Percentiles rank a stretch among this genome's conserved stretches.
Evolutionary conservation across 2,797 vertebrate genomes (phyloP).

Genomic region (Lacerta viridis): DNA sequence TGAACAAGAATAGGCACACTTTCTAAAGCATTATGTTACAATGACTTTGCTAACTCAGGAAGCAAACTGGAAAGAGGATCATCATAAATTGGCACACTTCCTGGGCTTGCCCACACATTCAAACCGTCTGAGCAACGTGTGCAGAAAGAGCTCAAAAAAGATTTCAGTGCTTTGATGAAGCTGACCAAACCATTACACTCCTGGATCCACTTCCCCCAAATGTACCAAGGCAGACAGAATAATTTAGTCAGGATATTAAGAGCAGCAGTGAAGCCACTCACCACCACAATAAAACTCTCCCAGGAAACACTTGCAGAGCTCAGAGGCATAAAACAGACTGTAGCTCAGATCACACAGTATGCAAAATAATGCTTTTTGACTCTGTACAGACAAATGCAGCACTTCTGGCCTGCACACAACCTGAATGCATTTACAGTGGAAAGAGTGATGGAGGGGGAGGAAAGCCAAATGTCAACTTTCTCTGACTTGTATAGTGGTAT

Average conservation of each 20-base stretch:
- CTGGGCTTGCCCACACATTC: constrained; percentile 25
- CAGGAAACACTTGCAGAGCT: constrained; percentile 4
- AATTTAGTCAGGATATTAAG: constrained; percentile 18
- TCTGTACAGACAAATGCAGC: background rate
- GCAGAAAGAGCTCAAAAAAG: constrained; percentile 21
- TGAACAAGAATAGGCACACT: background rate
- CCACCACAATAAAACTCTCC: constrained; percentile 7
- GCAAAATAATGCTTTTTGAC: background rate
- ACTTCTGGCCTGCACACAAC: background rate
- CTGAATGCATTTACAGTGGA: background rate
- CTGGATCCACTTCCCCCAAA: constrained; percentile 14
- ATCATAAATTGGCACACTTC: constrained; percentile 16
- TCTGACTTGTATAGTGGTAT: too few species aligned
- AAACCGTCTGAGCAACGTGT: constrained; percentile 8
- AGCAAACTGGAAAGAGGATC: constrained; percentile 24
- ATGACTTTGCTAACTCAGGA: constrained; percentile 18
- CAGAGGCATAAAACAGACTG: background rate
- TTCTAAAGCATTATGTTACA: constrained; percentile 17
- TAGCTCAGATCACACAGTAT: background rate
- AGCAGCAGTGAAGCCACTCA: background rate
- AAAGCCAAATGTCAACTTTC: too few species aligned
- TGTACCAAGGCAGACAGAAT: constrained; percentile 6
- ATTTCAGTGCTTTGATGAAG: constrained; percentile 10
- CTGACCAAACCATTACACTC: constrained; percentile 17
- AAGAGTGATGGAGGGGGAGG: too few species aligned